These are phyloP conservation scores for Plutella xylostella DNA, from an alignment of 2,888 invertebrate genomes.

Conservation along the genomic window DNA sequence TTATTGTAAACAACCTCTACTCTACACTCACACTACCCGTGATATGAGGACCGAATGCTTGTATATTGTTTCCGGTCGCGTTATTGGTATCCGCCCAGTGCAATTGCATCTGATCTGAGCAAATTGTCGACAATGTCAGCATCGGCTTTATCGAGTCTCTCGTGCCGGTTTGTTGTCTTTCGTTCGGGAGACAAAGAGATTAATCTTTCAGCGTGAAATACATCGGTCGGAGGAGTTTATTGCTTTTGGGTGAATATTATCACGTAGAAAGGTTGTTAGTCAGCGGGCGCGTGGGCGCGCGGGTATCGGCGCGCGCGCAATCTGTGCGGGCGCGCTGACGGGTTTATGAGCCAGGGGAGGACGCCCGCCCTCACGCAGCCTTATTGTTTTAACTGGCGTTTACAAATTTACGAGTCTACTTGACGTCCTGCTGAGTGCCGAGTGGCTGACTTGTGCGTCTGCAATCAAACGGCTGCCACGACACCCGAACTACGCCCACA, in stretches of 20 bases:
- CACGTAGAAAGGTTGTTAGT: slow-evolving; percentile 5
- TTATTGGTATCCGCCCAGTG: slow-evolving; percentile 4
- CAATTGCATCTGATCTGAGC: background rate
- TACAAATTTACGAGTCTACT: slow-evolving; percentile 45
- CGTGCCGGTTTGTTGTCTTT: background rate
- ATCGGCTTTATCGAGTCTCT: background rate
- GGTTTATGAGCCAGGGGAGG: slow-evolving; percentile 49
- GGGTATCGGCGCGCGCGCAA: slow-evolving; percentile 37
- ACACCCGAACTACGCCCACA: slow-evolving; percentile 8
- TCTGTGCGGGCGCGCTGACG: slow-evolving; percentile 59
- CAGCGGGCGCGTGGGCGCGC: slow-evolving; percentile 24
- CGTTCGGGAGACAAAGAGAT: background rate
- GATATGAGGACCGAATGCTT: background rate
- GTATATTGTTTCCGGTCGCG: slow-evolving; percentile 2
- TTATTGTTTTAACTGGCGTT: slow-evolving; percentile 58
- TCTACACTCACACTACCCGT: background rate
- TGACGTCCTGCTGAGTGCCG: slow-evolving; percentile 32
- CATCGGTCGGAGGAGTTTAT: background rate
- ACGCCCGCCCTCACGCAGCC: slow-evolving; percentile 51
- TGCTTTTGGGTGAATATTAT: slow-evolving; percentile 6
- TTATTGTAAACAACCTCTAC: slow-evolving; percentile 3
- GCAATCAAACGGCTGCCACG: background rate
- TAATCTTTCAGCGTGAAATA: background rate
- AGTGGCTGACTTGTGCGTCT: slow-evolving; percentile 13
- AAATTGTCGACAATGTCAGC: slow-evolving; percentile 1